phyloP scores from a whole-genome alignment of 1,140 invertebrate genomes.

The Pseudomyrmex pallidus region DNA sequence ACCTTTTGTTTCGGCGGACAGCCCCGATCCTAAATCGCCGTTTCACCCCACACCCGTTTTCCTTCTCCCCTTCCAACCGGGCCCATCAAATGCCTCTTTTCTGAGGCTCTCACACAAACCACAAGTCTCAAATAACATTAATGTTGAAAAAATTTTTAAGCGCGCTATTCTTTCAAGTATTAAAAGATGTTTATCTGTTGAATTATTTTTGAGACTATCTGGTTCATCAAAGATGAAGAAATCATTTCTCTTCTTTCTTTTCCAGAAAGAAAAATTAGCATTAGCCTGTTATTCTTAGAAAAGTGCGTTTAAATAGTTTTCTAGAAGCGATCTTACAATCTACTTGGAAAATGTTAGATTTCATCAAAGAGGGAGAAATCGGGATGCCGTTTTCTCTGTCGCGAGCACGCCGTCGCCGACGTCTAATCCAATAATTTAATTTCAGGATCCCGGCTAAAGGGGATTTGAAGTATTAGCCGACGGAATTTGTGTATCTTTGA shows the following conservation, averaged over 20 bases:
- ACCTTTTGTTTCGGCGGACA: conserved; percentile 79
- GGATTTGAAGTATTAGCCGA: conserved; percentile 85
- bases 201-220: not conserved
- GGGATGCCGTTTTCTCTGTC: conserved; percentile 2
- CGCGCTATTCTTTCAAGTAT: not conserved
- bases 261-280: not conserved
- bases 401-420: conserved; percentile 71
- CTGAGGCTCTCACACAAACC: not conserved
- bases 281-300: not conserved
- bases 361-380: not conserved
- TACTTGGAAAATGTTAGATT: conserved; percentile 32
- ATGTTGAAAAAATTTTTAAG: conserved; percentile 21
- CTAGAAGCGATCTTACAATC: conserved; percentile 29
- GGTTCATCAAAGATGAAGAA: too few relatives aligned
- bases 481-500: conserved; percentile 86
- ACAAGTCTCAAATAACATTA: conserved; percentile 30
- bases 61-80: conserved; percentile 12
- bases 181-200: not conserved
- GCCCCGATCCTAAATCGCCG: conserved; percentile 70
- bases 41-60: conserved; percentile 26
- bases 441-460: conserved; percentile 83
- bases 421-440: conserved; percentile 86
- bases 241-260: too few relatives aligned
- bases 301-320: conserved; percentile 9
- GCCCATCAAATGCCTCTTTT: conserved; percentile 57